Conservation (phyloP, 2,113 vertebrate genomes). For the Mustelus asterias region DNA sequence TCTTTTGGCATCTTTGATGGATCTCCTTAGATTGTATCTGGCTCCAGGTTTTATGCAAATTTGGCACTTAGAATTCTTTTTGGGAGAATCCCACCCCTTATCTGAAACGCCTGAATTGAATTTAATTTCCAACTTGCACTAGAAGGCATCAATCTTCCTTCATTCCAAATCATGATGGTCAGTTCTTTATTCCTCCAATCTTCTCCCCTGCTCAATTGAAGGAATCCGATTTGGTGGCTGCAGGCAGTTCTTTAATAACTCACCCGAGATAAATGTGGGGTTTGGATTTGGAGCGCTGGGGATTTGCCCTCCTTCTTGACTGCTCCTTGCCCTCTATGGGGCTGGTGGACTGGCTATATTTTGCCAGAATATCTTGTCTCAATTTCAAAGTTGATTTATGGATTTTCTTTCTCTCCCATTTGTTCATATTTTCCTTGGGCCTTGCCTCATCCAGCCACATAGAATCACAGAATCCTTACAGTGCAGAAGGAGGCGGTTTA, state of each 20-base stretch:
- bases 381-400: neutral
- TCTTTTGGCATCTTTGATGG: too few species aligned
- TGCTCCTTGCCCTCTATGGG: neutral
- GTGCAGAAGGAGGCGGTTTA: too few species aligned
- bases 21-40: too few species aligned
- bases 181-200: neutral
- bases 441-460: neutral
- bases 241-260: neutral
- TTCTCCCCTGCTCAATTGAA: neutral
- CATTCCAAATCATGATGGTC: neutral
- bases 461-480: too few species aligned
- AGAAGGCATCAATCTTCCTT: neutral
- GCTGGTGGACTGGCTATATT: neutral
- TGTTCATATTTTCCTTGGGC: neutral
- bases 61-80: too few species aligned
- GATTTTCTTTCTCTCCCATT: neutral
- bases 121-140: neutral
- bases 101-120: neutral
- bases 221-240: neutral
- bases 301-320: neutral
- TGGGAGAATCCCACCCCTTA: too few species aligned
- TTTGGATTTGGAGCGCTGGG: neutral
- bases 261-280: neutral
- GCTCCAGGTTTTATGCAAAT: too few species aligned
- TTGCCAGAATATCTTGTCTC: neutral